Evolutionary conservation across 2,797 vertebrate species (phyloP).

Genomic region (Halcyon badia): DNA sequence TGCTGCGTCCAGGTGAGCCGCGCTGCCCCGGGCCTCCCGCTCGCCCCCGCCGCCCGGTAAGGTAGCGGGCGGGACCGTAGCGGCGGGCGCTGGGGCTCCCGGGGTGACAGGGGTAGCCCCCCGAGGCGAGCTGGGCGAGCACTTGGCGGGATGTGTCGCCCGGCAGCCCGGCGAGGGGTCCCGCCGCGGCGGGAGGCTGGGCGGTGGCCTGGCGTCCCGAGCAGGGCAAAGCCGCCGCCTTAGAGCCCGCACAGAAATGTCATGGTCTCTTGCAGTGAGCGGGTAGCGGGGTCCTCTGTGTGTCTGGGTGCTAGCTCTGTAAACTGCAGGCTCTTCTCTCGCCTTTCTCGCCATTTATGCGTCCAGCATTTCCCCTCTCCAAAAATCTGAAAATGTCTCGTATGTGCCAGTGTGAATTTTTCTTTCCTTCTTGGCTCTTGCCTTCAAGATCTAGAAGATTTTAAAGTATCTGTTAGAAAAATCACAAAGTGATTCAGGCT

Average conservation of each 20-base stretch:
- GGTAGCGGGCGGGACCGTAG: neutral
- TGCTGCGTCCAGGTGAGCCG: conserved; percentile 45
- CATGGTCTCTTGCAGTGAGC: neutral
- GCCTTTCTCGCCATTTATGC: neutral
- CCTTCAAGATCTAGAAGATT: neutral
- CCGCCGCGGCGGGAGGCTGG: neutral
- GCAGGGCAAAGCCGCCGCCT: neutral
- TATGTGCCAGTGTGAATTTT: neutral
- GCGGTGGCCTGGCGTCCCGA: neutral
- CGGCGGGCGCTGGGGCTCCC: neutral
- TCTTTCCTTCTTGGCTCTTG: neutral
- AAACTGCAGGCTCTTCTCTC: neutral
- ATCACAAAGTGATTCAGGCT: neutral
- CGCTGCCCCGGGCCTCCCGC: neutral
- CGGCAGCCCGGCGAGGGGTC: neutral
- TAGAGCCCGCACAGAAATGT: neutral
- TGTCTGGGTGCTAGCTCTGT: neutral
- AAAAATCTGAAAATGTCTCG: neutral
- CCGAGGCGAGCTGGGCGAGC: neutral
- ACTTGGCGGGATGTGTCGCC: neutral
- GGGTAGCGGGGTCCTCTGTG: neutral
- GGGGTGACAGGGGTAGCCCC: neutral
- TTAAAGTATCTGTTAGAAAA: neutral
- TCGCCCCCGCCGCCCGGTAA: neutral
- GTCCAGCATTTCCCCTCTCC: neutral